A percentile compares a stretch with the other conserved stretches of the same genome.
These are phyloP conservation scores for Chascanopsetta lugubris DNA, from an alignment of 2,113 vertebrate species.

Conservation along the genomic window DNA sequence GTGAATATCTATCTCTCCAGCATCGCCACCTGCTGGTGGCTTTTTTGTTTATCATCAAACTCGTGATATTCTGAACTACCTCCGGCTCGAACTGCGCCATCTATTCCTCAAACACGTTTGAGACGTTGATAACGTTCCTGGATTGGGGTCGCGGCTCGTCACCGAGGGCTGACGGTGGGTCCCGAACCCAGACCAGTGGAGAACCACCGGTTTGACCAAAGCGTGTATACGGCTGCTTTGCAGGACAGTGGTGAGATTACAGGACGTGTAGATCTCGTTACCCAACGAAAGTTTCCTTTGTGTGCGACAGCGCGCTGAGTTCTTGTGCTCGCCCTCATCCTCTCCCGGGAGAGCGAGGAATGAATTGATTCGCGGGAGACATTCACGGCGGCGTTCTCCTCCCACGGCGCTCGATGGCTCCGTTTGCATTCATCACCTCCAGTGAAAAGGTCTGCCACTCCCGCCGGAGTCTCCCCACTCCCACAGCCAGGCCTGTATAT, in stretches of 20 bases:
- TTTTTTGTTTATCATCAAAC: no score
- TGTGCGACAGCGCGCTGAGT: conserved; percentile 19
- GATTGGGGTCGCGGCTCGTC: no score
- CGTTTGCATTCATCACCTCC: conserved; percentile 73
- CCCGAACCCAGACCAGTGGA: no score
- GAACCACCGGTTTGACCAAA: no score
- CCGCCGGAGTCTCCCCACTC: conserved; percentile 52
- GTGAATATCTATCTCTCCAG: no score
- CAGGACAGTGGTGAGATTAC: neutral
- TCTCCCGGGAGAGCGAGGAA: conserved; percentile 61
- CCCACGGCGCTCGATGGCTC: conserved; percentile 39
- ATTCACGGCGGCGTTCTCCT: conserved; percentile 57
- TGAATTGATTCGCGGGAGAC: conserved; percentile 55
- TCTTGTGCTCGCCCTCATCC: conserved; percentile 42
- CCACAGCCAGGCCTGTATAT: conserved; percentile 65
- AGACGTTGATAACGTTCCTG: no score
- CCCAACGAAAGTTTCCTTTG: conserved; percentile 35
- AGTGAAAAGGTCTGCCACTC: conserved; percentile 72
- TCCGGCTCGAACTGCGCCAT: no score
- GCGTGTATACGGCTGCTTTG: neutral
- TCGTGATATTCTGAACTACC: no score
- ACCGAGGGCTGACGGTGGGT: no score
- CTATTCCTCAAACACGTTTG: no score
- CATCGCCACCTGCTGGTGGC: no score
- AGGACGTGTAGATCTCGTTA: conserved; percentile 1